Evolutionary conservation across 2,113 vertebrate species (phyloP).

Genomic region (rat (Rattus norvegicus)): DNA sequence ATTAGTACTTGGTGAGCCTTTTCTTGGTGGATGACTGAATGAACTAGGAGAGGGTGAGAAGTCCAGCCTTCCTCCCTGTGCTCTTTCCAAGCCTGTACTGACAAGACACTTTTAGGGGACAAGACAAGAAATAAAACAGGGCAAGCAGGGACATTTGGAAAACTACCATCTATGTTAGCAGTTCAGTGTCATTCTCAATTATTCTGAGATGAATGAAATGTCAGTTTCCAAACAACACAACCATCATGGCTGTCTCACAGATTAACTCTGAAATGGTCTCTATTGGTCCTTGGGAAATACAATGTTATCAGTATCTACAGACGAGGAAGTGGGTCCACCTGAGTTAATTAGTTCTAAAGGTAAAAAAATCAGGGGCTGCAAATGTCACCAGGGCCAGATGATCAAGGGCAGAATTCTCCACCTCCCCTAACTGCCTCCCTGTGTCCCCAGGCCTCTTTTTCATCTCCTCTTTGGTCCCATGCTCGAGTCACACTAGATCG

Average conservation of each 20-base stretch:
- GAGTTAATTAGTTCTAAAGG: neutral
- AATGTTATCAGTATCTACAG: neutral
- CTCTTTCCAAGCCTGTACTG: neutral
- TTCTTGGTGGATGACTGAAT: neutral
- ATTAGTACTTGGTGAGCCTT: neutral
- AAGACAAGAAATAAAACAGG: neutral
- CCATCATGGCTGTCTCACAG: accelerated
- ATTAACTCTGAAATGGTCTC: neutral
- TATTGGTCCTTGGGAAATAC: accelerated
- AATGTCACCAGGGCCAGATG: neutral
- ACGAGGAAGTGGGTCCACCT: neutral
- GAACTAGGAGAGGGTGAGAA: neutral
- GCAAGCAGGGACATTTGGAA: neutral
- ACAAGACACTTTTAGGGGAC: neutral
- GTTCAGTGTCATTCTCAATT: neutral
- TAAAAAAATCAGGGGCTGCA: neutral
- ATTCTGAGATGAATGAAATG: neutral
- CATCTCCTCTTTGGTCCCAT: accelerated
- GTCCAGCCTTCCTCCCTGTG: no score
- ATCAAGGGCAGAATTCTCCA: neutral
- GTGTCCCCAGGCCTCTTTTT: accelerated
- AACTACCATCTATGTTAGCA: neutral
- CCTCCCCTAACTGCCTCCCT: neutral
- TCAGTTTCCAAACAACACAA: neutral
- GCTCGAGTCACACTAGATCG: accelerated